Conservation (phyloP, 2,113 vertebrate genomes). For the Oryzias melastigma region DNA sequence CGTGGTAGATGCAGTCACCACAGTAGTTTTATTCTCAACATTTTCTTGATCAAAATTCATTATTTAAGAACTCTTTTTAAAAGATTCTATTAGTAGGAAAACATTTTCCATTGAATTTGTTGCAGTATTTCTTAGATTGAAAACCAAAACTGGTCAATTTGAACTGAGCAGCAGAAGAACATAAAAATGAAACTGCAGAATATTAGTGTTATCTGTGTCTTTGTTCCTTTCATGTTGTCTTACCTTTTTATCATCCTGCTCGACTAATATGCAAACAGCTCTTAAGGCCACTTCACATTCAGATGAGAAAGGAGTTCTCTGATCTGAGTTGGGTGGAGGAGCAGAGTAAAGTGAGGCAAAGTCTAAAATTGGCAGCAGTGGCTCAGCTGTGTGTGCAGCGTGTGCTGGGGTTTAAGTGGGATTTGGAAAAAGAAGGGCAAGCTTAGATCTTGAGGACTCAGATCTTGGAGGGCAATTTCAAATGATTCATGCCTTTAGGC, state of each 20-base stretch:
- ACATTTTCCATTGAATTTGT: not conserved
- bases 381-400: not conserved
- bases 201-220: not conserved
- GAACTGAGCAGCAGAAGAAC: not conserved
- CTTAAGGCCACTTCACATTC: slow-evolving; percentile 14
- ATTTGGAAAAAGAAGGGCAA: slow-evolving; percentile 14
- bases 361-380: slow-evolving; percentile 9
- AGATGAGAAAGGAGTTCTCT: slow-evolving; percentile 16
- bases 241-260: not conserved
- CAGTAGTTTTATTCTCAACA: not conserved
- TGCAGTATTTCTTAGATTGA: not conserved
- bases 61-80: not conserved
- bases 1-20: too few species aligned
- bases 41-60: not conserved
- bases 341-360: slow-evolving; percentile 5
- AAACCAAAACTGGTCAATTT: not conserved
- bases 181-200: not conserved
- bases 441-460: not conserved
- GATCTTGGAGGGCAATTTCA: not conserved
- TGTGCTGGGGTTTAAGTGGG: slow-evolving; percentile 14
- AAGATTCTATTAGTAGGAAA: not conserved
- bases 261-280: slow-evolving; percentile 17
- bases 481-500: slow-evolving; percentile 15
- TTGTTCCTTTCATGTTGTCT: slow-evolving; percentile 2
- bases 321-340: slow-evolving; percentile 17